Evolutionary conservation across 2,113 vertebrate genomes (phyloP).

Genomic region (Dromiciops gliroides): DNA sequence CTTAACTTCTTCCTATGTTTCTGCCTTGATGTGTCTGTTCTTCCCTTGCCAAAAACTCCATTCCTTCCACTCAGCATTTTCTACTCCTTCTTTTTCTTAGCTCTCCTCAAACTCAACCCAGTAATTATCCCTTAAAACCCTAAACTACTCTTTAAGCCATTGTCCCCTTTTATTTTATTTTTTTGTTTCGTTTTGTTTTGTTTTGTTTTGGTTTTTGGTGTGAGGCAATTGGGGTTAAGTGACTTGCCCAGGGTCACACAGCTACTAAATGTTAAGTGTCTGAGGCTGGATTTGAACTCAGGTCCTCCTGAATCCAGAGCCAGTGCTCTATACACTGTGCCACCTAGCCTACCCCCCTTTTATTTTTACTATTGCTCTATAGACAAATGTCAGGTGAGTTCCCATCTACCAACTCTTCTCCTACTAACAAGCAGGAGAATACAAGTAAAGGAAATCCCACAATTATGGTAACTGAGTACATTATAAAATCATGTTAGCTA

Average conservation of each 20-base stretch:
- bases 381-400: not conserved
- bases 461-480: not conserved
- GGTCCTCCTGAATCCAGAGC: too few species aligned
- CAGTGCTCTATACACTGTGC: too few species aligned
- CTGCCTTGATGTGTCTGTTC: not conserved
- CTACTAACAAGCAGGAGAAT: too few species aligned
- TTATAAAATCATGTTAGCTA: not conserved
- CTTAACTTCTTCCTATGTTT: not conserved
- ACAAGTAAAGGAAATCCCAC: not conserved
- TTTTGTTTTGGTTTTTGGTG: too few species aligned
- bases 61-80: not conserved
- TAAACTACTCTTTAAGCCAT: not conserved
- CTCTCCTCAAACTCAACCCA: not conserved
- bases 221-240: too few species aligned
- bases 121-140: not conserved
- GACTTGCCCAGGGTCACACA: too few species aligned
- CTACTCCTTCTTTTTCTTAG: not conserved
- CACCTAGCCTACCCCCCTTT: too few species aligned
- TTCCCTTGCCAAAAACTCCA: not conserved
- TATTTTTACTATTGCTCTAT: not conserved
- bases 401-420: not conserved
- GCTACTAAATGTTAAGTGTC: too few species aligned
- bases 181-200: too few species aligned
- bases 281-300: too few species aligned
- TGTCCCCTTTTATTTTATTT: not conserved